These are phyloP conservation scores for Aphaenogaster ashmeadi DNA, from an alignment of 1,140 invertebrate genomes.

Conservation along the genomic window DNA sequence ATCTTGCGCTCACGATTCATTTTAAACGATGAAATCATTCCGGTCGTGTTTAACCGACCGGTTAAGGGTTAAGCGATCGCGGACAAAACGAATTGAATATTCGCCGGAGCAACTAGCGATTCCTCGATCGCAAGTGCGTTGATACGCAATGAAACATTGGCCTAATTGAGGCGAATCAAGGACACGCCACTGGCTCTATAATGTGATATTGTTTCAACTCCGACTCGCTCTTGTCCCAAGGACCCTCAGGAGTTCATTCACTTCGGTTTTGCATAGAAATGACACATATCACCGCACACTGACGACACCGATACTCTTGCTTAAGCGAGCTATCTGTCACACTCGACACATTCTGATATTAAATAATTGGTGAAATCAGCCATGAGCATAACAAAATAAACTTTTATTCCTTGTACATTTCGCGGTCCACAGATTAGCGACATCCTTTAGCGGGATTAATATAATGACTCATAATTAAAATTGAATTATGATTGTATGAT, in stretches of 20 bases:
- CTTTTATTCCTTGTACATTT: background rate
- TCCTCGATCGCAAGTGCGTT: slow-evolving; percentile 13
- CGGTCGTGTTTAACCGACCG: background rate
- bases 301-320: background rate
- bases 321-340: background rate
- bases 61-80: slow-evolving; percentile 39
- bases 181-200: slow-evolving; percentile 6
- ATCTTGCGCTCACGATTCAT: slow-evolving; percentile 1
- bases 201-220: slow-evolving; percentile 25
- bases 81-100: slow-evolving; percentile 52
- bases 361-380: background rate
- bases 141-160: slow-evolving; percentile 50
- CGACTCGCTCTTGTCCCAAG: slow-evolving; percentile 41
- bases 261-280: slow-evolving; percentile 33
- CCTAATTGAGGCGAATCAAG: slow-evolving; percentile 57
- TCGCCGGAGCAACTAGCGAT: background rate
- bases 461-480: slow-evolving; percentile 3
- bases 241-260: slow-evolving; percentile 51
- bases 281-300: background rate
- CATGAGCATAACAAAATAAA: background rate
- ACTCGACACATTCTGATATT: background rate
- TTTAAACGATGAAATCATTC: slow-evolving; percentile 39
- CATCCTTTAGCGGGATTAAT: background rate
- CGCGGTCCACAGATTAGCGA: background rate
- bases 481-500: background rate